These are phyloP conservation scores for Eudemis profundana DNA, from an alignment of 2,888 invertebrate genomes.

Conservation along the genomic window DNA sequence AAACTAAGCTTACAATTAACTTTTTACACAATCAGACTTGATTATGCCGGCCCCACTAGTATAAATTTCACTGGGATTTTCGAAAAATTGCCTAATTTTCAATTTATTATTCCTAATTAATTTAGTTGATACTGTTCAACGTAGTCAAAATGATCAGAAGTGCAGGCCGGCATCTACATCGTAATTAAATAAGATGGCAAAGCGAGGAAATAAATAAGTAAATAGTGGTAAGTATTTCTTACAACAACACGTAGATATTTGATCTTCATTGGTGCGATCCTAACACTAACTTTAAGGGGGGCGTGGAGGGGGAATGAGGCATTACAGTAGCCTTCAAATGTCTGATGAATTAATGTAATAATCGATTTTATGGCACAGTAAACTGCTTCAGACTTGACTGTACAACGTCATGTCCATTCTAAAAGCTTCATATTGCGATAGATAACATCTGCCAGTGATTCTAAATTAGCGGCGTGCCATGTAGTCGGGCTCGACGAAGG, in stretches of 20 bases:
- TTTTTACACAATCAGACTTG: constrained; percentile 58
- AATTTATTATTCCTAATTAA: constrained; percentile 40
- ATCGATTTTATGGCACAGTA: constrained; percentile 66
- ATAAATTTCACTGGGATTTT: constrained; percentile 37
- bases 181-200: constrained; percentile 43
- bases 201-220: constrained; percentile 39
- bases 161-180: constrained; percentile 27
- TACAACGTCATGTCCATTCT: constrained; percentile 18
- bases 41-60: constrained; percentile 52
- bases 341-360: constrained; percentile 28
- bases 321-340: constrained; percentile 9
- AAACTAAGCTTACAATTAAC: constrained; percentile 47
- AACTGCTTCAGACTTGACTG: constrained; percentile 48
- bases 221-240: constrained; percentile 16
- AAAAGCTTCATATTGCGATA: constrained; percentile 24
- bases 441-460: constrained; percentile 24
- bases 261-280: constrained; percentile 39
- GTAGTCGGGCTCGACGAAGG: not conserved
- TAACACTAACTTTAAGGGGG: constrained; percentile 26
- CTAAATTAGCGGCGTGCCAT: not conserved
- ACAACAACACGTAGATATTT: constrained; percentile 28
- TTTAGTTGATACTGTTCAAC: constrained; percentile 48
- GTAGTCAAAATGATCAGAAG: constrained; percentile 14
- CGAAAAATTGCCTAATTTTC: constrained; percentile 15
- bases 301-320: constrained; percentile 19